These are phyloP conservation scores for Chiridota heheva DNA, from an alignment of 35 echinoderm and acorn worm species.

Conservation along the genomic window DNA sequence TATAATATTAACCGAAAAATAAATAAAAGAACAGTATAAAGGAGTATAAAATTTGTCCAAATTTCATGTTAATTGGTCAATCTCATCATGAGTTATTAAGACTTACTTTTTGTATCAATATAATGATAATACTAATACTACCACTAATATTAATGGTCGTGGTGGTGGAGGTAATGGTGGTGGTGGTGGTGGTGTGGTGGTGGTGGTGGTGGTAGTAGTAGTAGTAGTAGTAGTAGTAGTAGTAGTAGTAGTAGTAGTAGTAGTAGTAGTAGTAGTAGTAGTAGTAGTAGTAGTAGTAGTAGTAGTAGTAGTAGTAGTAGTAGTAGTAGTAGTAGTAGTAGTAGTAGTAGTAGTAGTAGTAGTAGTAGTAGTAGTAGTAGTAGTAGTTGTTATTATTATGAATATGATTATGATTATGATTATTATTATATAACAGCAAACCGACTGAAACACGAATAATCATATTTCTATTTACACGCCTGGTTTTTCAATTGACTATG, in stretches of 20 bases:
- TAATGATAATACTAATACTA: no score
- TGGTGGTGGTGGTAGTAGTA: background rate
- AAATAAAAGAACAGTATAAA: background rate
- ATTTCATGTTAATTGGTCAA: no score
- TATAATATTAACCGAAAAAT: no score
- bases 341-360: conserved; percentile 8
- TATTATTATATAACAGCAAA: no score
- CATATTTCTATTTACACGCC: no score
- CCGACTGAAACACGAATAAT: no score
- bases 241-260: background rate
- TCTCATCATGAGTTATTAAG: no score
- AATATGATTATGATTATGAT: no score
- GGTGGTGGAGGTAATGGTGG: no score
- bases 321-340: conserved; percentile 9
- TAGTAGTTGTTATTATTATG: background rate
- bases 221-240: background rate
- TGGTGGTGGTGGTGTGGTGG: conserved; percentile 20
- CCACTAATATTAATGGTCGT: background rate
- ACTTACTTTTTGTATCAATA: no score
- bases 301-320: background rate
- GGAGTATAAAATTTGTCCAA: no score
- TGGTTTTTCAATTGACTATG: no score
- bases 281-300: background rate
- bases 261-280: background rate
- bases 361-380: conserved; percentile 4